Conservation (phyloP, 2,113 vertebrate genomes). For the Phalacrocorax brasilianus region DNA sequence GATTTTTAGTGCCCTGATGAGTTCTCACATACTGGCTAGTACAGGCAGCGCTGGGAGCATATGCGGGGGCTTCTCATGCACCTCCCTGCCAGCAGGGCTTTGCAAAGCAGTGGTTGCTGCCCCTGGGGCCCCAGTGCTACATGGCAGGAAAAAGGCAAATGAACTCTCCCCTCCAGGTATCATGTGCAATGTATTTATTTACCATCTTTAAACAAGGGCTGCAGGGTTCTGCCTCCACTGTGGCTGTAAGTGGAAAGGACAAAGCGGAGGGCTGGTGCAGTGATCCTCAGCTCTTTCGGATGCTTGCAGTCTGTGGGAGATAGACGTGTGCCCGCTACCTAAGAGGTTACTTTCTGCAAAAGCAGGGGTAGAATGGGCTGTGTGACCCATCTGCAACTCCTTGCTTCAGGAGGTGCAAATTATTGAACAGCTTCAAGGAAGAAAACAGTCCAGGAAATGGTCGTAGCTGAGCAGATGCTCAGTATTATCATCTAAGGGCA, state of each 20-base stretch:
- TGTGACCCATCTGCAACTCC: not conserved
- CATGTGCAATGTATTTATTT: slow-evolving; percentile 5
- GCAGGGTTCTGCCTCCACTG: not conserved
- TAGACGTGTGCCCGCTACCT: not conserved
- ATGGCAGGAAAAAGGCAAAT: not conserved
- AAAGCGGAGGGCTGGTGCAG: not conserved
- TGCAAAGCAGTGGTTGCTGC: not conserved
- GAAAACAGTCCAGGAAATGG: not conserved
- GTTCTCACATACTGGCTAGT: not conserved
- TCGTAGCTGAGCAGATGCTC: not conserved
- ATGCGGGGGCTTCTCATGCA: not conserved
- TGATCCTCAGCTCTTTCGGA: not conserved
- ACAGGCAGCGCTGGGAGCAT: not conserved
- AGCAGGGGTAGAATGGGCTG: not conserved
- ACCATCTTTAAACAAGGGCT: slow-evolving; percentile 6
- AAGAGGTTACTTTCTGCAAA: not conserved
- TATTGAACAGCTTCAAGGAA: not conserved
- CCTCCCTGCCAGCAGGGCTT: slow-evolving; percentile 22
- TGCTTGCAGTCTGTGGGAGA: not conserved
- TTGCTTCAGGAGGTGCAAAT: not conserved
- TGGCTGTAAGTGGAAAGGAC: not conserved
- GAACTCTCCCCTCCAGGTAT: not conserved
- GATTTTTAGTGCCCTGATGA: slow-evolving; percentile 37
- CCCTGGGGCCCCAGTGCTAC: not conserved
- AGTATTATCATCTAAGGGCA: not conserved